Conservation (phyloP, 2,888 invertebrate species). For the Paralinhomoeus sp. region DNA sequence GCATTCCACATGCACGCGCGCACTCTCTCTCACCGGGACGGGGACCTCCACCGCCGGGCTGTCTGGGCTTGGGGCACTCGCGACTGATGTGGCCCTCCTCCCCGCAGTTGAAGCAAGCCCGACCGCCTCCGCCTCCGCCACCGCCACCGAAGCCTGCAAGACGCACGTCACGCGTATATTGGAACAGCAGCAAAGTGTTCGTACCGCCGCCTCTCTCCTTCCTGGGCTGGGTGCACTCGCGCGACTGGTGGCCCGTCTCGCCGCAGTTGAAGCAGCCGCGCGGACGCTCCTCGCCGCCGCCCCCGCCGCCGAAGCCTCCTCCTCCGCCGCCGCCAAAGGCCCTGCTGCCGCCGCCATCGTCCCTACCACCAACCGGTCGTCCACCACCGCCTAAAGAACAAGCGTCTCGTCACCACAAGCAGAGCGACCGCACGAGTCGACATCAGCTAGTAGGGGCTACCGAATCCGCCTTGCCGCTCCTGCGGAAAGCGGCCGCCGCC, state of each 20-base stretch:
- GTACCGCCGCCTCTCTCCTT: neutral
- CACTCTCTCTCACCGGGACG: no score
- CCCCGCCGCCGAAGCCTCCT: neutral
- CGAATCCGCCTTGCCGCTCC: no score
- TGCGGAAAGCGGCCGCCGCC: no score
- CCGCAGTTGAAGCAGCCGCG: constrained; percentile 1
- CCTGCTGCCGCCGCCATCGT: no score
- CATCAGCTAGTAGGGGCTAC: no score
- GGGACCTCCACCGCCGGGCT: neutral
- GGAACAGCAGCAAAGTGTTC: no score
- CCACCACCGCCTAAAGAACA: no score
- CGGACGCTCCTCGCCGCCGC: neutral
- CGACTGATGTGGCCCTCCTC: constrained; percentile 3
- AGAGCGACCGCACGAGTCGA: no score
- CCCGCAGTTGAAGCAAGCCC: constrained; percentile 1
- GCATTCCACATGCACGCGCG: no score
- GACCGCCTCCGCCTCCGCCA: neutral
- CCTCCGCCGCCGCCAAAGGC: neutral
- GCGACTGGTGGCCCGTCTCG: neutral
- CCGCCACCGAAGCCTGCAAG: neutral
- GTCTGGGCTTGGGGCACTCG: constrained; percentile 2
- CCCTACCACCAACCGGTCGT: no score
- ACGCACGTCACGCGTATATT: no score
- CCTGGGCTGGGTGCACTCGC: neutral
- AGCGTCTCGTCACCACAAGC: no score